Conservation (phyloP, 2,888 invertebrate genomes). For the Eupithecia centaureata region DNA sequence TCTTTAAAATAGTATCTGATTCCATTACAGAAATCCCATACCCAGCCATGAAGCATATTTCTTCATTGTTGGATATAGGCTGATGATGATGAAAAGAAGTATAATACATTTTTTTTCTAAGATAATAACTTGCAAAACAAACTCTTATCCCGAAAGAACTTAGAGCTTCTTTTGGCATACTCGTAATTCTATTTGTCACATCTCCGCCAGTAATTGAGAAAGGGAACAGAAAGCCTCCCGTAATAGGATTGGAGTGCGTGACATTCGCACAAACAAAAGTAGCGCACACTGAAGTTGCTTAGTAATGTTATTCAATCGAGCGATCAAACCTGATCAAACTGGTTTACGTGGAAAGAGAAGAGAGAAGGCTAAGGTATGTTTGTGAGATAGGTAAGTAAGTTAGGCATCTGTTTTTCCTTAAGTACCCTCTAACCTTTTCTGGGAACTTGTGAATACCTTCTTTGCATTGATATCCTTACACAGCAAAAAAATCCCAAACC, state of each 20-base stretch:
- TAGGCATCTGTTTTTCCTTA: not conserved
- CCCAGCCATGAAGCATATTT: too few species aligned
- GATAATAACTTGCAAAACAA: not conserved
- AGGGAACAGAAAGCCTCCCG: slow-evolving; percentile 35
- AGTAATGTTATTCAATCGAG: slow-evolving; percentile 15
- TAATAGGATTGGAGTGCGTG: slow-evolving; percentile 39
- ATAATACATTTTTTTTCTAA: not conserved
- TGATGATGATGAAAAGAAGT: too few species aligned
- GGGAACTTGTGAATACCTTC: not conserved
- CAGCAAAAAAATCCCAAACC: not conserved
- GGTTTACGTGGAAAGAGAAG: not conserved
- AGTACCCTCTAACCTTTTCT: not conserved
- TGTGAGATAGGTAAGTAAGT: not conserved
- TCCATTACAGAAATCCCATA: too few species aligned
- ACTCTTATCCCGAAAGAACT: not conserved
- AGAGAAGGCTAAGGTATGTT: not conserved
- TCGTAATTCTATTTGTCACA: slow-evolving; percentile 34
- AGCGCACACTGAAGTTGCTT: slow-evolving; percentile 29
- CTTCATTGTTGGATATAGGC: too few species aligned
- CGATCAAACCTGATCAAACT: slow-evolving; percentile 9
- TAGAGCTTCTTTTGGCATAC: slow-evolving; percentile 7
- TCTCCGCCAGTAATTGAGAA: slow-evolving; percentile 40
- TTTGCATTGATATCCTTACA: not conserved
- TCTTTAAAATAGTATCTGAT: not conserved
- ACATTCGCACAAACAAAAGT: slow-evolving; percentile 43